Evolutionary conservation across 2,113 vertebrate genomes (phyloP), one percentile per base, ranked within the genome.

Genomic region (Plectropomus leopardus): DNA sequence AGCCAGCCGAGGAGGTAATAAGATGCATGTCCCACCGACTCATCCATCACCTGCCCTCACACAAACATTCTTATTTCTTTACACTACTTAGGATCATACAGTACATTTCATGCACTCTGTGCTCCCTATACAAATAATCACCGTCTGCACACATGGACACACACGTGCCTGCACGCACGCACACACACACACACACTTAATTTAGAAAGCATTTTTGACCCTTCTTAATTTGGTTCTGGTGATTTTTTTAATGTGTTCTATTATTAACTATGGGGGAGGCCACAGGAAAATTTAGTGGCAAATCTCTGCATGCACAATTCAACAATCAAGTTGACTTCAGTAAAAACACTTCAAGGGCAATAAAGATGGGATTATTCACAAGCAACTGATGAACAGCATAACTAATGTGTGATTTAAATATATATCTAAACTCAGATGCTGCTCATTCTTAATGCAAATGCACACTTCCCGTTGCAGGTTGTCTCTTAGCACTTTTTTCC

Each of bases 21-120:
- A 89, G 79, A 90, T 70, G 51, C 72, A 79, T 53, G 40, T 64
- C 66, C 28, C 54, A 71, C 66, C 72, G 60, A 36, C 86, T 83
- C 85, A 81, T 91, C 83, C 76, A 91, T 91, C 81, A 89, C 58
- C 83, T 80, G 48, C 67, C 48, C 55, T 50, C 83, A 79, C 66
- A 81, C 66, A 72, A 70, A 80, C 76, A 57, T 45, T 34, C 47
- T 71, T 76, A 77, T 85, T 58, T 51, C 67, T 65, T 81, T 40
- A 60, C 51, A 26, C 54, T 63, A 23, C n/a, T 51, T 64, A 1
- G 23, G 51, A 83, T 70, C 48, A 67, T 26, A 73, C 21, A 17
- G 64, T 26, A 73, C 21, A 17, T 54, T 68, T 50, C 47, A 70
- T 21, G 15, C 65, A 40, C 57, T 64, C 23, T 50, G 28, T 57